A percentile compares a stretch with the other conserved stretches of the same genome.
Evolutionary conservation across 2,113 vertebrate genomes (phyloP).

Genomic region (Suricata suricatta): DNA sequence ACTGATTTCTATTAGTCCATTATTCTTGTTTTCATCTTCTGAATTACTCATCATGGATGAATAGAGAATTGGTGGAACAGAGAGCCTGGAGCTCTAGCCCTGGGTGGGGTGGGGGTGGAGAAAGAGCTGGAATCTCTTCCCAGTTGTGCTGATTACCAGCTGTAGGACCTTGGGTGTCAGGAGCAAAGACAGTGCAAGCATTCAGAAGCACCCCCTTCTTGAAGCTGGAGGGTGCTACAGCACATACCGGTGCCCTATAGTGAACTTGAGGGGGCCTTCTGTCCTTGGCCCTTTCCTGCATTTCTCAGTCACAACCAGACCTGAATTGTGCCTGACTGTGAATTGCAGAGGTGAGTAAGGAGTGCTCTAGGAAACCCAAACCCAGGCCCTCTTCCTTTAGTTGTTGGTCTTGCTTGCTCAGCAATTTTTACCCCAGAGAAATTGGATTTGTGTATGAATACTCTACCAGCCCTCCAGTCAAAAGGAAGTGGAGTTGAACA

Average conservation of each 20-base stretch:
- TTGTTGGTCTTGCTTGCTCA: neutral
- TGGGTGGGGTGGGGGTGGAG: no score
- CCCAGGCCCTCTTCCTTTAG: neutral
- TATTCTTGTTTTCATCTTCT: constrained; percentile 2
- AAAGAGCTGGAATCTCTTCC: neutral
- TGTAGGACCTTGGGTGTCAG: neutral
- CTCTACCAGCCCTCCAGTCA: neutral
- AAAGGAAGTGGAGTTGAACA: neutral
- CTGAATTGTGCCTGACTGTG: neutral
- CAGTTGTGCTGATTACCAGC: neutral
- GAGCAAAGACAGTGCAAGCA: neutral
- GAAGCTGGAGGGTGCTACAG: neutral
- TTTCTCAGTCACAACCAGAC: neutral
- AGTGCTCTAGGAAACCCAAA: neutral
- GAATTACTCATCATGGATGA: neutral
- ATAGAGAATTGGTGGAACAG: neutral
- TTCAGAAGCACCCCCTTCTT: neutral
- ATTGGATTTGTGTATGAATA: neutral
- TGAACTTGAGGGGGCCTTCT: neutral
- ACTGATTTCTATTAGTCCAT: neutral
- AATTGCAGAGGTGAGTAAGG: neutral
- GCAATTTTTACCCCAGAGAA: neutral
- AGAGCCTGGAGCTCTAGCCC: neutral
- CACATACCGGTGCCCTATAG: neutral
- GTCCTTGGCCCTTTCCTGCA: neutral